phyloP scores from a whole-genome alignment of 2,113 vertebrate genomes.

The Delphinus delphis region DNA sequence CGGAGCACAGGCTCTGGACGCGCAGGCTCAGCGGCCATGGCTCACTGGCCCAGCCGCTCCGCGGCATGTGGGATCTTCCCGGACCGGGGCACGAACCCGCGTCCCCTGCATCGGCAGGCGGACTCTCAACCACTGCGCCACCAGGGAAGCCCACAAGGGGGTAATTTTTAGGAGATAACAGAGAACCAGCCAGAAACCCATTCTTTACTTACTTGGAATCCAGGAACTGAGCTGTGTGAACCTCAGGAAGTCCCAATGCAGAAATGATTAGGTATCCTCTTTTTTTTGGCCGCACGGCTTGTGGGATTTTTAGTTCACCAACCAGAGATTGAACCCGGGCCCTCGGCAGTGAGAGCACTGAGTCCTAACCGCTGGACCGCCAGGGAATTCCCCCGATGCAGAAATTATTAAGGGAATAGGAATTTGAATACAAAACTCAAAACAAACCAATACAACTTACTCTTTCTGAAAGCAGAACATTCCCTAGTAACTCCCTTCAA shows the following conservation, averaged over 20 bases:
- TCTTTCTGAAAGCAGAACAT: conserved; percentile 23
- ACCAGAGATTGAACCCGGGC: background rate
- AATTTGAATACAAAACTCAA: conserved; percentile 4
- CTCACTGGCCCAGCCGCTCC: no score
- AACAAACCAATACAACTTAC: background rate
- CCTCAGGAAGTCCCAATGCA: background rate
- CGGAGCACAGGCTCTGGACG: no score
- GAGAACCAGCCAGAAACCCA: background rate
- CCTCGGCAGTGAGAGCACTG: background rate
- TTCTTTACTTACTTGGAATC: background rate
- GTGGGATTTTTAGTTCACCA: background rate
- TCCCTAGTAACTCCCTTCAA: conserved; percentile 60
- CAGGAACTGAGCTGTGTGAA: background rate
- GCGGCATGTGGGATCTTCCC: no score
- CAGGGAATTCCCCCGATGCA: background rate
- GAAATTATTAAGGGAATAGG: conserved; percentile 17
- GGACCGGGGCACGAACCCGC: no score
- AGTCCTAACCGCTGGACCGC: background rate
- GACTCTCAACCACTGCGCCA: no score
- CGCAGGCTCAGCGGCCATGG: no score
- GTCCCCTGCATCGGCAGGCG: no score
- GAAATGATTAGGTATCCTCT: background rate
- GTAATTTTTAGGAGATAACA: background rate
- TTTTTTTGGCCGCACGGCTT: background rate
- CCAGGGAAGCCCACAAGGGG: background rate